phyloP scores from a whole-genome alignment of 2,888 invertebrate genomes.

The Pandemis cinnamomeana region DNA sequence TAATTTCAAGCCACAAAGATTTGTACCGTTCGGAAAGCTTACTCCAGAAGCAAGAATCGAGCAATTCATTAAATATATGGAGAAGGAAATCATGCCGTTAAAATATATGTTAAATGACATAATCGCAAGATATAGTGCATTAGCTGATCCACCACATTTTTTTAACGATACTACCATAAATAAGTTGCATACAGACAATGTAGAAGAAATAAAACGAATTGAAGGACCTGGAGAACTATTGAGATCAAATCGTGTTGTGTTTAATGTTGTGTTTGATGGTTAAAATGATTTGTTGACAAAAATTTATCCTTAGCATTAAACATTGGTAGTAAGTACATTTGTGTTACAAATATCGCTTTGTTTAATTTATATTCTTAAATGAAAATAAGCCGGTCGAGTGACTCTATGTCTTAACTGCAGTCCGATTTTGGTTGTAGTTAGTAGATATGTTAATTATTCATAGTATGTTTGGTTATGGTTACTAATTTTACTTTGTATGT shows the following conservation, averaged over 20 bases:
- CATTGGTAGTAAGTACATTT: not conserved
- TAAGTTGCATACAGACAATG: constrained; percentile 39
- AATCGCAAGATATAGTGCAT: constrained; percentile 59
- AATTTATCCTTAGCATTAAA: not conserved
- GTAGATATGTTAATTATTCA: too few relatives aligned
- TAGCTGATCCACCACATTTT: constrained; percentile 51
- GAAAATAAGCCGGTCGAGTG: not conserved
- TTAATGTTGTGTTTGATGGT: constrained; percentile 70
- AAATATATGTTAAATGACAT: constrained; percentile 66
- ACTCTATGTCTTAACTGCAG: too few relatives aligned
- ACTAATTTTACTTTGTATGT: too few relatives aligned
- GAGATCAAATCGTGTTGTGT: constrained; percentile 72
- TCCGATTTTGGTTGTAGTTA: too few relatives aligned
- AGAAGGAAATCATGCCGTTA: constrained; percentile 69
- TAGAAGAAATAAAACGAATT: constrained; percentile 34
- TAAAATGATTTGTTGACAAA: constrained; percentile 46
- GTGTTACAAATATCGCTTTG: not conserved
- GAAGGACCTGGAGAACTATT: constrained; percentile 44
- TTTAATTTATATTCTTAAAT: not conserved
- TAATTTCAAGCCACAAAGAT: not conserved
- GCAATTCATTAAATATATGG: constrained; percentile 60
- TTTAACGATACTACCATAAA: constrained; percentile 39
- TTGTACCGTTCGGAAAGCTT: not conserved
- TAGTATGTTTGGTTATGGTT: too few relatives aligned
- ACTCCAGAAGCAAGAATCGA: constrained; percentile 62